phyloP scores from a whole-genome alignment of 2,888 invertebrate species.

The Uloborus plumipes region DNA sequence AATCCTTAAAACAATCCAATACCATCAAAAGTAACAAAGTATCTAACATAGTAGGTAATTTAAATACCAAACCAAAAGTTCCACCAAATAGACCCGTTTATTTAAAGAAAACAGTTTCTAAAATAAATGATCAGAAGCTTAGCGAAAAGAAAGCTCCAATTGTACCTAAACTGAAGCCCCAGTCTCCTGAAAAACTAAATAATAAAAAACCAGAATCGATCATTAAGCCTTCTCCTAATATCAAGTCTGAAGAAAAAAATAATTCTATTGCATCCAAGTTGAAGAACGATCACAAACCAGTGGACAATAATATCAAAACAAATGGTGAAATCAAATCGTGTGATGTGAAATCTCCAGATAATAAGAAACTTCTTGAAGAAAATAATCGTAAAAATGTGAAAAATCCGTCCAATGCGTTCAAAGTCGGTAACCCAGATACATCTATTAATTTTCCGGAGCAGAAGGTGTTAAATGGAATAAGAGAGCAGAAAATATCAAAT shows the following conservation, averaged over 20 bases:
- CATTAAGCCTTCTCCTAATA: not conserved
- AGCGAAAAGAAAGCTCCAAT: not conserved
- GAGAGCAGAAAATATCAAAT: too few relatives aligned
- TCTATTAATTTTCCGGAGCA: not conserved
- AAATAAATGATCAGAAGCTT: constrained; percentile 5
- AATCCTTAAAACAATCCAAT: constrained; percentile 20
- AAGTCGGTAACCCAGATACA: not conserved
- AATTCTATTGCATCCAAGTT: not conserved
- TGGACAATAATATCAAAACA: not conserved
- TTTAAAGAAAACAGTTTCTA: constrained; percentile 15
- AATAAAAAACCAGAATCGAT: constrained; percentile 15
- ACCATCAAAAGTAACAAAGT: not conserved
- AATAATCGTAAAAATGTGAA: not conserved
- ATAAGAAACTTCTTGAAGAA: not conserved
- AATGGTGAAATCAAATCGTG: constrained; percentile 2
- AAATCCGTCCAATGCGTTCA: not conserved
- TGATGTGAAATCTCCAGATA: not conserved
- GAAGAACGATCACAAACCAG: not conserved
- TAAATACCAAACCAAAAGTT: constrained; percentile 41
- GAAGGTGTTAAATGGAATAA: too few relatives aligned
- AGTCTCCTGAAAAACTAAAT: not conserved
- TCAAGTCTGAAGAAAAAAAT: not conserved
- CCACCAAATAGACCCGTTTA: constrained; percentile 45
- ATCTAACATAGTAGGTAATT: too few relatives aligned
- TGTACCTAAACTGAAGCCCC: constrained; percentile 20